Evolutionary conservation across 2,113 vertebrate species (phyloP).

Genomic region (Silurus glanis): DNA sequence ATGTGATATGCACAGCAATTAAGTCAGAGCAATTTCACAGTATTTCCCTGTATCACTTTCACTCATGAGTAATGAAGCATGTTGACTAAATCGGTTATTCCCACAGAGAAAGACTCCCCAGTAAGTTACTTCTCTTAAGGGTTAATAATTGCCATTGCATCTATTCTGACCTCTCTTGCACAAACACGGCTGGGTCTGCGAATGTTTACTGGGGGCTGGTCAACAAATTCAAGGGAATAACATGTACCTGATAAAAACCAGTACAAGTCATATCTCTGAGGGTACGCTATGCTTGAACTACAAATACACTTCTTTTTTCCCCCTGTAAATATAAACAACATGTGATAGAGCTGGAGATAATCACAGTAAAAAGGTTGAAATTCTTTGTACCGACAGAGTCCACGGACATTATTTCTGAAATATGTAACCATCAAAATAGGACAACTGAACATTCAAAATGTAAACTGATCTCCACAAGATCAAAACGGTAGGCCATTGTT

Average conservation of each 20-base stretch:
- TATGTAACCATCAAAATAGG: constrained; percentile 3
- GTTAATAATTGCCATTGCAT: constrained; percentile 40
- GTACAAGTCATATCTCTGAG: not conserved
- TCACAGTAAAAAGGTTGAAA: not conserved
- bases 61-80: not conserved
- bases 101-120: not conserved
- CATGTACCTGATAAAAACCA: not conserved
- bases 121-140: not conserved
- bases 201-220: constrained; percentile 11
- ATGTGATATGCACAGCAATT: not conserved
- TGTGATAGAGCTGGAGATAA: not conserved
- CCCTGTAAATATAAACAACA: not conserved
- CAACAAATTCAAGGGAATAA: constrained; percentile 10
- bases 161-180: constrained; percentile 11
- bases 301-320: too few relatives aligned
- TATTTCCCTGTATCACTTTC: not conserved
- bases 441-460: not conserved
- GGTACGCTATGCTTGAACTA: constrained; percentile 3
- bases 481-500: not conserved
- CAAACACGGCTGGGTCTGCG: constrained; percentile 2
- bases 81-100: not conserved
- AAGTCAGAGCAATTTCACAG: not conserved
- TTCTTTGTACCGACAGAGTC: not conserved
- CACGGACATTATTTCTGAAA: not conserved
- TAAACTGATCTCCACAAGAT: not conserved